Base-by-base conservation (phyloP, 2,888 invertebrate genomes). In the Amiota mariae region DNA sequence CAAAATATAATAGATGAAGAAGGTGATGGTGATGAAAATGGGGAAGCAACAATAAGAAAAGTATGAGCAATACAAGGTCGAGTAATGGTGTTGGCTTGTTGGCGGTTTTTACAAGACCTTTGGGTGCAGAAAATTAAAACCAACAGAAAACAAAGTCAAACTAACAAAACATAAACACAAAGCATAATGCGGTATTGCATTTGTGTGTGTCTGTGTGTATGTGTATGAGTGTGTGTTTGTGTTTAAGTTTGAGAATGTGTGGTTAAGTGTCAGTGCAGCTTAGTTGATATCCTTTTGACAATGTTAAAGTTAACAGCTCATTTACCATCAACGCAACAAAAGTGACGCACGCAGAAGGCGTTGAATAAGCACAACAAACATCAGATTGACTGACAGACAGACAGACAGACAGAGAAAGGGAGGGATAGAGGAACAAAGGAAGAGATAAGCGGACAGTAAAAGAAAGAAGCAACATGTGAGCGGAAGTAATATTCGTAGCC, bases 241-340 rank as follows among this genome's bases (percentile, higher is more conserved):
- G 59, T n/a, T n/a, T n/a, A 10, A 51, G 12, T 51, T 51, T 51
- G 54, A 1, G 54, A 36, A 36, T 6, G 8, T 36, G 36, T 36
- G 36, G 36, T 36, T 36, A 0, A 36, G 6, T 36, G 36, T 36
- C 36, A 54, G 54, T 54, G 54, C 54, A 54, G 54, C 54, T 54
- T 54, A n/a, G 54, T 54, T 54, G 36, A 36, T 36, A 36, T 54
- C n/a, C 54, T 54, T 54, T 54, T 15, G 54, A 15, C 54, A 54
- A 49, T 49, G 48, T 47, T 15, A 48, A 49, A 66, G 66, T 66
- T 49, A 66, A 66, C 66, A 66, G 66, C 66, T 66, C 48, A 66
- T 66, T 66, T 66, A 66, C 46, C 66, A 66, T 49, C 66, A 66
- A 66, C 48, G 18, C 4, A 46, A 64, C 54, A 15, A 54, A 54